Evolutionary conservation across 1,140 invertebrate genomes (phyloP), one percentile per base, ranked within the genome.

Genomic region (Chelonus insularis): DNA sequence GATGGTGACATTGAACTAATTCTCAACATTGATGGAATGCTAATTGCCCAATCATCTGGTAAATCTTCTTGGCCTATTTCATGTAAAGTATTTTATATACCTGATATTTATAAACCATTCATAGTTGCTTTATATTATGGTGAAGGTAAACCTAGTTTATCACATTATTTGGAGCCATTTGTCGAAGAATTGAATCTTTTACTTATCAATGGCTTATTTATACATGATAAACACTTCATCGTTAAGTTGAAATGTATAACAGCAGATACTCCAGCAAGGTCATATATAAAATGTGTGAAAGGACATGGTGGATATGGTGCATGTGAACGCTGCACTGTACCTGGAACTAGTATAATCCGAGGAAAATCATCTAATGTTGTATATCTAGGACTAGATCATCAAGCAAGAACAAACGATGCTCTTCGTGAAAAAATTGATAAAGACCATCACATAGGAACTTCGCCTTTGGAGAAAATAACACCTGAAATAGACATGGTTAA

Each of bases 151-250:
- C 39, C 55, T 3, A 9, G 3, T 18, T 37, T 23, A 21, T 6
- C 11, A 4, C n/a, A 50, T 18, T 64, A 56, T 21, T 43, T 64
- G 9, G 34, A 57, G 51, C 23, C 18, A 41, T 60, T 61, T 23
- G 23, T 54, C 9, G 29, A n/a, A 9, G 63, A 64, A 61, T 1
- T 64, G 11, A 60, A 64, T n/a, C n/a, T n/a, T n/a, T 60, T 4
- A 21, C 18, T 14, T 56, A 20, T 21, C 23, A 20, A 57, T 61
- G 58, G 63, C 7, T 37, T 64, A 36, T n/a, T 6, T 18, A 64
- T 60, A 2, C 4, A 18, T 23, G 18, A 20, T 6, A 45, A 60
- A 23, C 4, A 51, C 8, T 64, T 20, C 32, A 12, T 4, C 25
- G 41, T 63, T 1, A 12, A 21, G 21, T 4, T 60, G 21, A 64